These are phyloP conservation scores for Tuta absoluta DNA, from an alignment of 2,888 invertebrate species.

Conservation along the genomic window DNA sequence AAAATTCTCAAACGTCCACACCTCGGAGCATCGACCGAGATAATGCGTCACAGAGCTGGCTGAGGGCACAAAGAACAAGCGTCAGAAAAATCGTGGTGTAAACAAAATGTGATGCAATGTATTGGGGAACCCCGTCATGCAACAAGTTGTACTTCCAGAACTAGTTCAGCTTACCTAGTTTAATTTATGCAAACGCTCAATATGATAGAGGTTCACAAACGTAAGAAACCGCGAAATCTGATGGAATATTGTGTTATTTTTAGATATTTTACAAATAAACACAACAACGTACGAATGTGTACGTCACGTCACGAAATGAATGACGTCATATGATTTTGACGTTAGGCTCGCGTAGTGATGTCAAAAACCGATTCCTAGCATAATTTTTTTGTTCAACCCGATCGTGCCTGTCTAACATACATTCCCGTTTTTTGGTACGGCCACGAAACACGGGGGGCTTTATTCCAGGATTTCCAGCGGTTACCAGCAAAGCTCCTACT, in stretches of 20 bases:
- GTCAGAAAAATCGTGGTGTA: neutral
- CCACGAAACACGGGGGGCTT: no score
- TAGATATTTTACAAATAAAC: neutral
- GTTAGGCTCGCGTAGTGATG: neutral
- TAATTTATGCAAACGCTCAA: neutral
- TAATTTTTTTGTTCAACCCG: no score
- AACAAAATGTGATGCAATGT: slow-evolving; percentile 1
- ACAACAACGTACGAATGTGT: neutral
- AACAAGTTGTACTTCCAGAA: neutral
- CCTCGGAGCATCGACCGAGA: slow-evolving; percentile 27
- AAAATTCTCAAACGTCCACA: slow-evolving; percentile 41
- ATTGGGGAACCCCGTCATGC: neutral
- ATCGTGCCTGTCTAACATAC: no score
- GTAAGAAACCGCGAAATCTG: neutral
- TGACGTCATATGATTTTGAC: neutral
- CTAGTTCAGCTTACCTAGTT: neutral
- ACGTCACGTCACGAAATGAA: no score
- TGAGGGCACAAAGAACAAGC: neutral
- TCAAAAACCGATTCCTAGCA: no score
- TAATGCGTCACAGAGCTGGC: neutral
- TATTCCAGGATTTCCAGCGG: no score
- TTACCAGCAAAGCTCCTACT: no score
- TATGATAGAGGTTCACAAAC: neutral
- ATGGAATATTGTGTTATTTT: neutral
- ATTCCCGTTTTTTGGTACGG: no score